A percentile compares a stretch with the other conserved stretches of the same genome.
These are phyloP conservation scores for Sceliomorpha sp. DNA, from an alignment of 2,888 invertebrate genomes.

Conservation along the genomic window DNA sequence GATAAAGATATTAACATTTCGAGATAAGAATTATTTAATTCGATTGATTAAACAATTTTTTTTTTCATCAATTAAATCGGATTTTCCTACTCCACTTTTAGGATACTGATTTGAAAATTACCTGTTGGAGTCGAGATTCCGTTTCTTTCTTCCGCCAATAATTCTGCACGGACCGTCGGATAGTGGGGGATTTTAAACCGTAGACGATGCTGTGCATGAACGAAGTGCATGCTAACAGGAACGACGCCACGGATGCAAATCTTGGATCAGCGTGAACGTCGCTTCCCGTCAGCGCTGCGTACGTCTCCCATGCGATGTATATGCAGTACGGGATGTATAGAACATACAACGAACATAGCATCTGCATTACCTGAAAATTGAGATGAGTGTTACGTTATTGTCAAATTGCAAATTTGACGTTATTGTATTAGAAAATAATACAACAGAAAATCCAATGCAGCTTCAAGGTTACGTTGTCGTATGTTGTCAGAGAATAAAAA, in stretches of 20 bases:
- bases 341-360: slow-evolving; percentile 86
- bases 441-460: too few relatives aligned
- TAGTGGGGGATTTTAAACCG: slow-evolving; percentile 87
- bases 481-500: too few relatives aligned
- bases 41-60: too few relatives aligned
- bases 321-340: slow-evolving; percentile 89
- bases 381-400: neutral
- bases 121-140: slow-evolving; percentile 88
- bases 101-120: too few relatives aligned
- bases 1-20: too few relatives aligned
- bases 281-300: slow-evolving; percentile 60
- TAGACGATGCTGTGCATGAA: slow-evolving; percentile 89
- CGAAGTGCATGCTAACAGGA: slow-evolving; percentile 86
- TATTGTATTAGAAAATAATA: too few relatives aligned
- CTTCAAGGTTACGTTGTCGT: too few relatives aligned
- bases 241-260: slow-evolving; percentile 84
- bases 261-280: slow-evolving; percentile 74
- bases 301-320: slow-evolving; percentile 85
- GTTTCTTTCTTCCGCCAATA: slow-evolving; percentile 89
- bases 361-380: slow-evolving; percentile 83
- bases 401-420: too few relatives aligned
- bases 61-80: too few relatives aligned
- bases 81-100: too few relatives aligned
- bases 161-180: slow-evolving; percentile 87
- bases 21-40: too few relatives aligned